phyloP scores from a whole-genome alignment of 2,113 vertebrate species.

The Corythornis vintsioides region DNA sequence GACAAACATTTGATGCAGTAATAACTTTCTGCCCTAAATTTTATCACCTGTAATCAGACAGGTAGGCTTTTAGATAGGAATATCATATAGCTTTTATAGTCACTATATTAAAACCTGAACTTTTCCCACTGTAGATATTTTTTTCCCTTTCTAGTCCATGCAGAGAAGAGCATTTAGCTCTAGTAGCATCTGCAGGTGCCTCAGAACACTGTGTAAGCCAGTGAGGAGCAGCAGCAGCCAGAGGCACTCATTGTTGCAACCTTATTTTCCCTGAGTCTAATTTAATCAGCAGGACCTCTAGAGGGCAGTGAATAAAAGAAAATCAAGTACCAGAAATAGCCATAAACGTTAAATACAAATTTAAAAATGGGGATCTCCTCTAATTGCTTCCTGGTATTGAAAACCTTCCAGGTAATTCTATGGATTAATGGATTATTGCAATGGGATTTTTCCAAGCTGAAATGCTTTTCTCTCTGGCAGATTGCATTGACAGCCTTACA shows the following conservation, averaged over 20 bases:
- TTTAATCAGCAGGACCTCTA: constrained; percentile 49
- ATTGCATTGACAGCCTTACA: not conserved
- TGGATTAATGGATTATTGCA: constrained; percentile 23
- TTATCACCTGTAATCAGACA: not conserved
- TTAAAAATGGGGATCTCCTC: not conserved
- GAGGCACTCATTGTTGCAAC: not conserved
- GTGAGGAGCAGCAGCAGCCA: not conserved
- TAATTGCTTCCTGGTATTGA: constrained; percentile 14
- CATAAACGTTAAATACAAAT: not conserved
- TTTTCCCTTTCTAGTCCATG: not conserved
- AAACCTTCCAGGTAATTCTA: constrained; percentile 30
- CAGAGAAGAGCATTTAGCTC: not conserved
- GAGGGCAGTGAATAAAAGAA: constrained; percentile 71
- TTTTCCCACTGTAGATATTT: not conserved
- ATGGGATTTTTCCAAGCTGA: constrained; percentile 1
- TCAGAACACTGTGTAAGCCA: not conserved
- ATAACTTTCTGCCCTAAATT: not conserved
- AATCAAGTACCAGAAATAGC: constrained; percentile 16
- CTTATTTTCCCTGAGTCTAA: not conserved
- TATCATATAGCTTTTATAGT: not conserved
- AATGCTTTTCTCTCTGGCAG: not conserved
- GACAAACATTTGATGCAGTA: not conserved
- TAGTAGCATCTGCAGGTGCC: not conserved
- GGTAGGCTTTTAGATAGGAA: not conserved
- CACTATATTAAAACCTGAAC: not conserved